phyloP scores from a whole-genome alignment of 2,888 invertebrate species.

The Lepidochrysops patricia region DNA sequence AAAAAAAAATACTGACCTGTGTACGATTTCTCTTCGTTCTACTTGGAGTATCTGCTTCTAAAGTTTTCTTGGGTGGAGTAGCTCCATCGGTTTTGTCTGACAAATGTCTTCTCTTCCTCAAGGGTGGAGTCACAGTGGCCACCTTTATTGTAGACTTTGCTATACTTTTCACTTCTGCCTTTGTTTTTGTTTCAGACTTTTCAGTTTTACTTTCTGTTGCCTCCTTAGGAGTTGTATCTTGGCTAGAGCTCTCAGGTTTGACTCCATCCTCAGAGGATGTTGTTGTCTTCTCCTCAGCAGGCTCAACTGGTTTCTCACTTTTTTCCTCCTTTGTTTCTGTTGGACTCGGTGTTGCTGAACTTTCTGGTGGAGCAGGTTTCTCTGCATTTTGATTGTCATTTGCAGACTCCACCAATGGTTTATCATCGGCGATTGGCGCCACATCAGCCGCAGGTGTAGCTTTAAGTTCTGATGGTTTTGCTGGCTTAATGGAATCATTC shows the following conservation, averaged over 20 bases:
- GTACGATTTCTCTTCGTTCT: constrained; percentile 63
- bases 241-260: constrained; percentile 33
- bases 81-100: constrained; percentile 53
- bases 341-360: constrained; percentile 37
- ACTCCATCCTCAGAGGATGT: constrained; percentile 35
- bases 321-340: constrained; percentile 49
- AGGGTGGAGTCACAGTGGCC: constrained; percentile 73
- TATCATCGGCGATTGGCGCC: constrained; percentile 55
- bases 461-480: constrained; percentile 54
- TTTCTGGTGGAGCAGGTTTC: constrained; percentile 35
- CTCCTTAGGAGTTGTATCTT: constrained; percentile 39
- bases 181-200: constrained; percentile 39
- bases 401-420: constrained; percentile 56
- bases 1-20: constrained; percentile 40
- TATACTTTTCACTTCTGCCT: constrained; percentile 44
- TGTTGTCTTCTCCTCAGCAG: constrained; percentile 39
- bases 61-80: constrained; percentile 48
- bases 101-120: constrained; percentile 70
- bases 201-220: constrained; percentile 32
- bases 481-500: constrained; percentile 52
- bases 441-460: constrained; percentile 54
- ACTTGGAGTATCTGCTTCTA: constrained; percentile 55
- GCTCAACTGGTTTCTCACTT: constrained; percentile 35
- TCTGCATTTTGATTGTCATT: constrained; percentile 50
- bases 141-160: constrained; percentile 70